phyloP scores from a whole-genome alignment of 1,140 invertebrate genomes.

The Heliothis virescens region DNA sequence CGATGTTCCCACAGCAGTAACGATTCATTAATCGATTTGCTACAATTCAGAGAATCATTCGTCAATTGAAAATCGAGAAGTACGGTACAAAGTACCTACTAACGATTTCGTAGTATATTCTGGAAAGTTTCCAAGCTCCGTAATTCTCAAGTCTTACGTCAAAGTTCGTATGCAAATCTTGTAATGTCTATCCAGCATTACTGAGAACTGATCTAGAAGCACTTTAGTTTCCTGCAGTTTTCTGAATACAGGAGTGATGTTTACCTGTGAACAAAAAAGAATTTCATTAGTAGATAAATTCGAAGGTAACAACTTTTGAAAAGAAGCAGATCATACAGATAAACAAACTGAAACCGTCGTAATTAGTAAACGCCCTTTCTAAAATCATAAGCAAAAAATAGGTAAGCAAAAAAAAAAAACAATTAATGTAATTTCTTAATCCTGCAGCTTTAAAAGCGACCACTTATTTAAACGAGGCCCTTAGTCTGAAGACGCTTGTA shows the following conservation, averaged over 20 bases:
- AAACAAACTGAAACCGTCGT: too few species aligned
- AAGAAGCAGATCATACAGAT: too few species aligned
- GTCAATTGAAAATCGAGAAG: conserved; percentile 26
- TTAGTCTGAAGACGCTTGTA: background rate
- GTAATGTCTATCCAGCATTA: conserved; percentile 20
- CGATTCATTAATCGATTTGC: conserved; percentile 36
- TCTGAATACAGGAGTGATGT: background rate
- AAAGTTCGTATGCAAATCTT: conserved; percentile 46
- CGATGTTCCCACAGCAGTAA: conserved; percentile 21
- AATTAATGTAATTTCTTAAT: background rate
- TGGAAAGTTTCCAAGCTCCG: conserved; percentile 70
- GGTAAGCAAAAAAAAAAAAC: background rate
- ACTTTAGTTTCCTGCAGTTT: conserved; percentile 22
- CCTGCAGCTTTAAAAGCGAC: background rate
- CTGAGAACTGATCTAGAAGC: background rate
- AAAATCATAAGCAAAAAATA: too few species aligned
- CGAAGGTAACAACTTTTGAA: background rate
- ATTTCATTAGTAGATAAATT: conserved; percentile 3
- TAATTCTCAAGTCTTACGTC: conserved; percentile 69
- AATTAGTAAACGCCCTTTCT: too few species aligned
- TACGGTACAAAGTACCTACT: background rate
- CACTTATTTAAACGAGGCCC: conserved; percentile 12
- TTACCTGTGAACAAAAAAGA: conserved; percentile 37
- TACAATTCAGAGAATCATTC: conserved; percentile 20
- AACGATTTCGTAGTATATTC: conserved; percentile 45